A percentile compares a stretch with the other conserved stretches of the same genome.
phyloP scores from a whole-genome alignment of 2,797 vertebrate genomes.

The Hippocampus kuda region DNA sequence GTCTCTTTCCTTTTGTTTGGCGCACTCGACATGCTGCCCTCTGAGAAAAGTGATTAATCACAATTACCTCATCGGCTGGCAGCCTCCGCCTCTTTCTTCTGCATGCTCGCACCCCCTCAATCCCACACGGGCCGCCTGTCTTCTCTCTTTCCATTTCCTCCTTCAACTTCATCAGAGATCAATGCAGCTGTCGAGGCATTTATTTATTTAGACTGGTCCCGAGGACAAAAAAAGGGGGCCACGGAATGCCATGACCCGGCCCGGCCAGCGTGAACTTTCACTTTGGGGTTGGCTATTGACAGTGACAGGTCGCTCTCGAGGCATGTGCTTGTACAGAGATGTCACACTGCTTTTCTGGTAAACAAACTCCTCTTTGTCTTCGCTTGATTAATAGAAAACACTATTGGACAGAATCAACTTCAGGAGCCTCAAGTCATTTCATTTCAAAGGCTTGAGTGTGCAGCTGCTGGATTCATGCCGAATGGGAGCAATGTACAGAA shows the following conservation, averaged over 20 bases:
- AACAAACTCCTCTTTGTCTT: constrained; percentile 37
- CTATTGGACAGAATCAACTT: constrained; percentile 30
- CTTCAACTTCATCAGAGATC: constrained; percentile 57
- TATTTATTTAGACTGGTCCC: constrained; percentile 58
- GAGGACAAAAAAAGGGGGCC: constrained; percentile 31
- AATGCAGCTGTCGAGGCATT: constrained; percentile 56
- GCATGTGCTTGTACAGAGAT: constrained; percentile 18
- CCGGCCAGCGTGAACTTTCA: constrained; percentile 35
- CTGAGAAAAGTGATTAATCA: constrained; percentile 69
- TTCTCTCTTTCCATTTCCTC: constrained; percentile 37
- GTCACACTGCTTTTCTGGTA: constrained; percentile 26
- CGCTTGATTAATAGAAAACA: constrained; percentile 41
- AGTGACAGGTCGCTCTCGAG: constrained; percentile 37
- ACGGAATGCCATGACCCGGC: constrained; percentile 39
- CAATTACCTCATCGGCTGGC: constrained; percentile 60
- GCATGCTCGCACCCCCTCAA: constrained; percentile 29
- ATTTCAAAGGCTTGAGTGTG: constrained; percentile 4
- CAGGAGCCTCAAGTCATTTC: constrained; percentile 6
- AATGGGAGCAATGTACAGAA: constrained; percentile 16
- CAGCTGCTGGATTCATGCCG: constrained; percentile 22
- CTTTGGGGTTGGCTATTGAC: constrained; percentile 34
- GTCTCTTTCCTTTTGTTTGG: constrained; percentile 55
- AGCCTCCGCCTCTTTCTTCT: constrained; percentile 35
- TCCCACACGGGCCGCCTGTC: constrained; percentile 40
- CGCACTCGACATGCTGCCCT: constrained; percentile 63